Base-by-base conservation (phyloP, 2,113 vertebrate genomes). In the Emydocephalus ijimae region DNA sequence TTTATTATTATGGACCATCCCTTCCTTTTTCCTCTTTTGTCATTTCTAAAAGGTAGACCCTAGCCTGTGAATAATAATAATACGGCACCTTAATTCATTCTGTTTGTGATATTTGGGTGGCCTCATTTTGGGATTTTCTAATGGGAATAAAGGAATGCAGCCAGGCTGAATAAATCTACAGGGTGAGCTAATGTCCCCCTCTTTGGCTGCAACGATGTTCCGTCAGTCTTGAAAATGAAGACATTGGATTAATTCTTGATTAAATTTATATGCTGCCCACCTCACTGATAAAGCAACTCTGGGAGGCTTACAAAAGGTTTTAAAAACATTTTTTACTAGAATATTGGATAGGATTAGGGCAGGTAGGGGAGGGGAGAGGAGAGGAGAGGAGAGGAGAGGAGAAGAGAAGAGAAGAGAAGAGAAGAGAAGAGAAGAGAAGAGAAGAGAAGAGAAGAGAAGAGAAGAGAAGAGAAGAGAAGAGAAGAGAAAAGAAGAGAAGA, bases 21-120 rank as follows among this genome's bases (percentile, higher is more conserved):
- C 48, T 56, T 55, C 15, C 18, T 34, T 48, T 48, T 57, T 12
- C 90, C 91, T 21, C 93, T 92, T 94, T 88, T 94, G 89, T 74
- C 12, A 87, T 85, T 93, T 93, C 93, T 94, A 74, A 94, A 92
- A 96, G 69, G 92, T 3, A 86, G 48, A 88, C 91, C 69, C 88
- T 92, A 34, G 52, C 87, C 29, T 87, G 59, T 86, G 85, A 39
- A 39, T 39, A 89, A 91, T 95, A 94, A 95, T 93, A 94, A 96
- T 74, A 88, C 64, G 69, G 20, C n/a, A 4, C 56, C 57, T 56
- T 34, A 81, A 85, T 89, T 94, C 29, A 92, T n/a, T 90, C 54
- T 86, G 34, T 90, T 90, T 91, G 54, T 59, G 57, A 5, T 90
- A n/a, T 64, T 24, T 23, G 87, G 29, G 18, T 39, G 64, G 14